Conservation (phyloP, 2,888 invertebrate genomes). For the Alloscopus bannaensis region DNA sequence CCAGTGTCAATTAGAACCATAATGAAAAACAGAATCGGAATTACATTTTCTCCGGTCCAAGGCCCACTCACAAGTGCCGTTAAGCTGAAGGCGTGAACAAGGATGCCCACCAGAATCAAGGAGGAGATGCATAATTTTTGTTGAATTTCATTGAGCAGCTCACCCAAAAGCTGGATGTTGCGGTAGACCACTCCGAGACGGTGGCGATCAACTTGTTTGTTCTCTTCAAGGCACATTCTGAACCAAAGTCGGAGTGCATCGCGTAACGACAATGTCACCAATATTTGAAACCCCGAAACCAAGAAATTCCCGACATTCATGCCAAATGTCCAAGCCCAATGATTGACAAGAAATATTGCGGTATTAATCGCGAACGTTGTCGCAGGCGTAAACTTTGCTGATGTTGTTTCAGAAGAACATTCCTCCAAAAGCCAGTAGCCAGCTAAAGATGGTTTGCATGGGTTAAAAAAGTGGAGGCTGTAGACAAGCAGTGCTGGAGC, state of each 20-base stretch:
- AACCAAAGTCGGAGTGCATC: not conserved
- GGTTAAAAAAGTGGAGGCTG: not conserved
- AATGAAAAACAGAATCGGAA: not conserved
- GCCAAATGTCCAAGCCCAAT: not conserved
- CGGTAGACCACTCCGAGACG: not conserved
- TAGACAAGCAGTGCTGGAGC: not conserved
- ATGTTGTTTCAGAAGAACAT: not conserved
- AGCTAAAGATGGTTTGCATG: not conserved
- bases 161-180: not conserved
- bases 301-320: not conserved
- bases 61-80: not conserved
- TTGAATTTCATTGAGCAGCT: not conserved
- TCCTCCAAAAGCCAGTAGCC: not conserved
- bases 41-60: not conserved
- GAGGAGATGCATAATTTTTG: not conserved
- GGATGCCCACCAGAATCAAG: not conserved
- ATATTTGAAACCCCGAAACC: not conserved
- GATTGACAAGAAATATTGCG: not conserved
- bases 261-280: not conserved
- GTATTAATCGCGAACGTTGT: not conserved
- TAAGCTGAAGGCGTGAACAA: not conserved
- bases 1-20: not conserved
- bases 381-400: not conserved
- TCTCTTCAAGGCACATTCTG: not conserved
- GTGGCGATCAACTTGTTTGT: not conserved